phyloP scores from a whole-genome alignment of 2,888 invertebrate genomes.

The Lacanobia wlatinum region DNA sequence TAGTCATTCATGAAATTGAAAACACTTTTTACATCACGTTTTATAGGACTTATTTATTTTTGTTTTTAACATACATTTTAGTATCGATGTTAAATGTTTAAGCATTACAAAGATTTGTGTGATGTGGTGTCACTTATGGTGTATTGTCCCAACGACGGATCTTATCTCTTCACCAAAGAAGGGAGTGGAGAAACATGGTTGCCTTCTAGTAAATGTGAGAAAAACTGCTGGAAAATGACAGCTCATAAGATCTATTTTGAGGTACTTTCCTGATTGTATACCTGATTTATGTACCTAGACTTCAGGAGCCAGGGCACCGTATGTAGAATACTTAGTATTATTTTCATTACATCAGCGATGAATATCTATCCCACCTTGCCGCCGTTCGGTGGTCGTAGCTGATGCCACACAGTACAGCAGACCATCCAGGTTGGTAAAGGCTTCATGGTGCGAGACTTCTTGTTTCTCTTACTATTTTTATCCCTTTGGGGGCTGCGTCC shows the following conservation, averaged over 20 bases:
- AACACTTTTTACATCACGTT: background rate
- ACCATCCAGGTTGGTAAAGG: background rate
- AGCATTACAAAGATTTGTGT: slow-evolving; percentile 78
- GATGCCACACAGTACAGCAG: background rate
- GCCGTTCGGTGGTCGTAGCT: background rate
- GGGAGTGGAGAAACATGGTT: slow-evolving; percentile 82
- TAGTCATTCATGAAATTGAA: background rate
- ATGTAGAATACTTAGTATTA: no score
- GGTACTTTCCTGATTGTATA: slow-evolving; percentile 63
- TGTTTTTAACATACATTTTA: background rate
- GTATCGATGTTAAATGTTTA: slow-evolving; percentile 75
- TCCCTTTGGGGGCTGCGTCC: background rate
- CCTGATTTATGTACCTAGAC: no score
- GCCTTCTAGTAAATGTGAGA: slow-evolving; percentile 80
- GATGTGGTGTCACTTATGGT: slow-evolving; percentile 84
- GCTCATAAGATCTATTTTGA: slow-evolving; percentile 81
- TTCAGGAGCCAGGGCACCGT: background rate
- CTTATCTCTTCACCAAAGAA: slow-evolving; percentile 79
- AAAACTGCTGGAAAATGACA: slow-evolving; percentile 82
- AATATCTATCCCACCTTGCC: background rate
- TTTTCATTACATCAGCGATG: background rate
- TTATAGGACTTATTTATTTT: background rate
- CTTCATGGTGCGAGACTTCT: background rate
- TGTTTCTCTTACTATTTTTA: background rate
- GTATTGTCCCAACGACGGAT: slow-evolving; percentile 78